These are phyloP conservation scores for Cancer borealis DNA, from an alignment of 2,888 invertebrate species.

Conservation along the genomic window DNA sequence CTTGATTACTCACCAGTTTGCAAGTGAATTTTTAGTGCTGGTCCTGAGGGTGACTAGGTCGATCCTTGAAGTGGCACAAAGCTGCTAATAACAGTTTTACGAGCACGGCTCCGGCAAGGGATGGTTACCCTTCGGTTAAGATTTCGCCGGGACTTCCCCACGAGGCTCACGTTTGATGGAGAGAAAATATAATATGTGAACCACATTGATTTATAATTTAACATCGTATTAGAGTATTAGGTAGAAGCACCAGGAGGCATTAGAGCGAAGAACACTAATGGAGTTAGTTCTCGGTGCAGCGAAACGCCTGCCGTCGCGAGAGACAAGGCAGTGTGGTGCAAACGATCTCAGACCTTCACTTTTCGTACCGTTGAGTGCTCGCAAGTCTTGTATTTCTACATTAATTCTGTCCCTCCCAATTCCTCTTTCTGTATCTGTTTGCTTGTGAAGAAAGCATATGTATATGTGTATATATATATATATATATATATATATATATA, in stretches of 20 bases:
- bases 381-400: neutral
- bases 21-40: neutral
- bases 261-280: slow-evolving; percentile 31
- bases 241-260: slow-evolving; percentile 23
- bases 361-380: slow-evolving; percentile 17
- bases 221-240: slow-evolving; percentile 28
- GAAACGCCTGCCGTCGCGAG: neutral
- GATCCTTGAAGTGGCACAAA: slow-evolving; percentile 42
- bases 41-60: slow-evolving; percentile 17
- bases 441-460: neutral
- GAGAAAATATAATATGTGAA: slow-evolving; percentile 52
- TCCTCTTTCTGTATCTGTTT: neutral
- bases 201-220: slow-evolving; percentile 48
- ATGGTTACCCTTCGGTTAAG: slow-evolving; percentile 45
- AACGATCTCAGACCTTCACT: neutral
- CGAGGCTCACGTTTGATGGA: slow-evolving; percentile 28
- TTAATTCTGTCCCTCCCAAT: neutral
- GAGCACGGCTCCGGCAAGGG: neutral
- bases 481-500: neutral
- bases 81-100: slow-evolving; percentile 38
- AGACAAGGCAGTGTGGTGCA: neutral
- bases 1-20: neutral
- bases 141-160: slow-evolving; percentile 25
- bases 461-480: neutral
- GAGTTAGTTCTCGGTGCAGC: slow-evolving; percentile 24